Evolutionary conservation across 1,140 invertebrate genomes (phyloP).

Genomic region (Zaprionus vittiger): DNA sequence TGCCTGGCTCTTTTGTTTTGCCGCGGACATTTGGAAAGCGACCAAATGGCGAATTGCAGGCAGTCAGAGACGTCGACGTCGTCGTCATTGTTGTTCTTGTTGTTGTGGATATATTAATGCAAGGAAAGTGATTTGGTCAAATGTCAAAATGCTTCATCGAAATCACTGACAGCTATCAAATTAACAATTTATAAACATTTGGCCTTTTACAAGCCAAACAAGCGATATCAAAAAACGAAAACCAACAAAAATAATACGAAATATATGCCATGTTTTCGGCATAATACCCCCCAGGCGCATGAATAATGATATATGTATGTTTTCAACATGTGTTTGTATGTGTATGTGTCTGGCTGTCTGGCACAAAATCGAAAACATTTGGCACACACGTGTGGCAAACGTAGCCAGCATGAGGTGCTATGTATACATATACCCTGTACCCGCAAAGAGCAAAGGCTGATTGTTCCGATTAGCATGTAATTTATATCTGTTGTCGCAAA

Average conservation of each 20-base stretch:
- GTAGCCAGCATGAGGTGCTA: slow-evolving; percentile 10
- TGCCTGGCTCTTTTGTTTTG: slow-evolving; percentile 48
- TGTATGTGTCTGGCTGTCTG: neutral
- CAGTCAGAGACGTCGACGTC: neutral
- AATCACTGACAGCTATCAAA: slow-evolving; percentile 63
- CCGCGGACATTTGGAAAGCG: slow-evolving; percentile 40
- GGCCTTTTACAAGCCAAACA: slow-evolving; percentile 41
- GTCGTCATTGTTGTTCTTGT: neutral
- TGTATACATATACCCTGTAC: neutral
- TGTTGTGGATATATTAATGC: slow-evolving; percentile 23
- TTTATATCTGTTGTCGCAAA: slow-evolving; percentile 29
- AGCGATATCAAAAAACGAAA: slow-evolving; percentile 1
- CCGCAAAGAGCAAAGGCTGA: neutral
- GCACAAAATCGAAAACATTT: slow-evolving; percentile 51
- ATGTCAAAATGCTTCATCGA: slow-evolving; percentile 62
- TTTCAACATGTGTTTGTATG: slow-evolving; percentile 22
- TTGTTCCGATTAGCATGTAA: slow-evolving; percentile 27
- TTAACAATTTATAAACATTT: slow-evolving; percentile 77
- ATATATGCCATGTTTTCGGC: slow-evolving; percentile 5
- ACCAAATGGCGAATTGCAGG: slow-evolving; percentile 15
- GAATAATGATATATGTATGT: slow-evolving; percentile 13
- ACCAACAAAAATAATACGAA: slow-evolving; percentile 41
- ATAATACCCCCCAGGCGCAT: neutral
- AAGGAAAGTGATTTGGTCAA: slow-evolving; percentile 62
- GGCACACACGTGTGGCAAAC: slow-evolving; percentile 47